Evolutionary conservation across 2,888 invertebrate species (phyloP), one percentile per base, ranked within the genome.

Genomic region (Pheosia tremula): DNA sequence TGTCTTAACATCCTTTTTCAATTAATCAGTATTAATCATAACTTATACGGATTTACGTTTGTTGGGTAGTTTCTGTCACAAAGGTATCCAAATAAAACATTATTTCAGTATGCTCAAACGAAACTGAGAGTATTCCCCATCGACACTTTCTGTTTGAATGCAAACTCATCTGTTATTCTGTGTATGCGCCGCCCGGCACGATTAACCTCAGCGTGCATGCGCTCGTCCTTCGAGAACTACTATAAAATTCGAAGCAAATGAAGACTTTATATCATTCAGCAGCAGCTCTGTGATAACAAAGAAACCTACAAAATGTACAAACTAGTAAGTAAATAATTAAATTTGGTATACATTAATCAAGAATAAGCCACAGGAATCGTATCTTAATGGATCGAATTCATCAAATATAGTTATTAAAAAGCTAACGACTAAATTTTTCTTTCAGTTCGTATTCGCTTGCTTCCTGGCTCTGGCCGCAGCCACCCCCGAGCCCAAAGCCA

Each of bases 281-380:
- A 68, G 63, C 65, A 78, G 80, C 77, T 63, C 66, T 72, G 63
- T 80, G 79, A 69, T 61, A 73, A 77, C 66, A 67, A 69, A 65
- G 39, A 6, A 56, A 43, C 68, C 69, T 74, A 57, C 80, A 89
- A 80, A 78, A 93, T 92, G 92, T 90, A 89, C 81, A 92, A 92
- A 77, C 82, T 89, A 78, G 92, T 92, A 63, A 88, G 89, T 86
- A 65, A 0, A 43, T 9, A 9, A 43, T 41, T 5, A 24, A 24
- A 24, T 24, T 24, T 24, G 24, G 24, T 24, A 24, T 24, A 24
- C 24, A 24, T 24, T 24, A 1, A 24, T 24, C 24, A 24, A 24
- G 24, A 24, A 24, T 24, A 24, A 1, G 24, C 24, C 2, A 2
- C 24, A 1, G 24, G 24, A 24, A 24, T 1, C 24, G 24, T 24